Conservation (phyloP, 2,888 invertebrate species). For the Caenorhabditis parvicauda region DNA sequence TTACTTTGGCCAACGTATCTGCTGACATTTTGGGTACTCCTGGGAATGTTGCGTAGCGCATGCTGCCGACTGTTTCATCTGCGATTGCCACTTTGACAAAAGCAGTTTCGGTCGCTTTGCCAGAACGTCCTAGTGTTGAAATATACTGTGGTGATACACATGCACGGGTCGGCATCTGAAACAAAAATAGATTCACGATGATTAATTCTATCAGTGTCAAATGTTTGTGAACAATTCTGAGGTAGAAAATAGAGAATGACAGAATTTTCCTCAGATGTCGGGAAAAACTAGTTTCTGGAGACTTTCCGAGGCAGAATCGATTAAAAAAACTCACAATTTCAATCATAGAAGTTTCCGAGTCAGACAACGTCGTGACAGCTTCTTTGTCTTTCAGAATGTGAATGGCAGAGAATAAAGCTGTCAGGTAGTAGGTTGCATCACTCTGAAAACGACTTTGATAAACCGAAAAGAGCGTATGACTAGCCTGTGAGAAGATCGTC, state of each 20-base stretch:
- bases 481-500: slow-evolving; percentile 70
- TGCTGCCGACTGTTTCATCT: slow-evolving; percentile 86
- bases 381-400: slow-evolving; percentile 77
- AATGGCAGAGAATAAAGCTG: slow-evolving; percentile 87
- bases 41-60: slow-evolving; percentile 77
- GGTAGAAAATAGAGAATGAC: too few species aligned
- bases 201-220: too few species aligned
- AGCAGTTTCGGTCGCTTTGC: slow-evolving; percentile 25
- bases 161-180: slow-evolving; percentile 8
- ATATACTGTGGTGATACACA: slow-evolving; percentile 16
- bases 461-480: too few species aligned
- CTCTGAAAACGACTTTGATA: too few species aligned
- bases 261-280: too few species aligned
- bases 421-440: slow-evolving; percentile 90
- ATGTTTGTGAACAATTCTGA: too few species aligned
- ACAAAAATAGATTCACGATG: too few species aligned
- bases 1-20: slow-evolving; percentile 81
- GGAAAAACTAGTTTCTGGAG: too few species aligned
- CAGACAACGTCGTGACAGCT: slow-evolving; percentile 38
- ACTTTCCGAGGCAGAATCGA: too few species aligned
- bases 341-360: slow-evolving; percentile 7
- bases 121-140: too few species aligned
- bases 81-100: slow-evolving; percentile 83
- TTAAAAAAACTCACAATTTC: slow-evolving; percentile 7
- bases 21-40: slow-evolving; percentile 89